Evolutionary conservation across 2,113 vertebrate genomes (phyloP).

Genomic region (Megaceryle maxima): DNA sequence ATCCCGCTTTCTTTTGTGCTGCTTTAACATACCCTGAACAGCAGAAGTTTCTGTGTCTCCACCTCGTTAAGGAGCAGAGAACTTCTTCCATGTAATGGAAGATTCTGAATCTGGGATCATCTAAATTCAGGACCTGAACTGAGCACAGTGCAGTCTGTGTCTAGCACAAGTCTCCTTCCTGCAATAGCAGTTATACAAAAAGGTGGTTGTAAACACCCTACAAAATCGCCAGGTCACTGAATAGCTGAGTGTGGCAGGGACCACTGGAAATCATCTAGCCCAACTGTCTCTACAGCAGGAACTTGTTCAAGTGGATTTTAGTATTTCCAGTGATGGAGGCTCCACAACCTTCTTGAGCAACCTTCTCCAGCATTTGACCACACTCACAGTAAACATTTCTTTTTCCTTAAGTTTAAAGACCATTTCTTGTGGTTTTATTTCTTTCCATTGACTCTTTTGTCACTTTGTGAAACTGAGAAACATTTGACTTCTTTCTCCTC

Average conservation of each 20-base stretch:
- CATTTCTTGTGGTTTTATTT: not conserved
- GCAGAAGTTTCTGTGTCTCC: not conserved
- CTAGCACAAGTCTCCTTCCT: not conserved
- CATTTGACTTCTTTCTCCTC: not conserved
- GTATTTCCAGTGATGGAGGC: not conserved
- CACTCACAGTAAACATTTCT: not conserved
- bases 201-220: not conserved
- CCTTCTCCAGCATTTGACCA: not conserved
- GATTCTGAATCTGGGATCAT: fast-evolving
- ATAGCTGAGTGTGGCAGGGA: not conserved
- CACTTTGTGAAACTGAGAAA: not conserved
- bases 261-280: not conserved
- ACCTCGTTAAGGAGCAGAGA: not conserved
- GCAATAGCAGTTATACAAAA: not conserved
- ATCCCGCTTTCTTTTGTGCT: not conserved
- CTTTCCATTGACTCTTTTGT: not conserved
- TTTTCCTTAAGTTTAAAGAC: not conserved
- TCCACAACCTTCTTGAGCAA: not conserved
- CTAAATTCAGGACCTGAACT: not conserved
- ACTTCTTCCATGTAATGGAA: not conserved
- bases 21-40: not conserved
- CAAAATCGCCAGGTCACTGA: not conserved
- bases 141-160: not conserved
- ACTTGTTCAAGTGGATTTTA: not conserved
- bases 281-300: not conserved